phyloP scores from a whole-genome alignment of 2,113 vertebrate species.

The Aythya baeri region DNA sequence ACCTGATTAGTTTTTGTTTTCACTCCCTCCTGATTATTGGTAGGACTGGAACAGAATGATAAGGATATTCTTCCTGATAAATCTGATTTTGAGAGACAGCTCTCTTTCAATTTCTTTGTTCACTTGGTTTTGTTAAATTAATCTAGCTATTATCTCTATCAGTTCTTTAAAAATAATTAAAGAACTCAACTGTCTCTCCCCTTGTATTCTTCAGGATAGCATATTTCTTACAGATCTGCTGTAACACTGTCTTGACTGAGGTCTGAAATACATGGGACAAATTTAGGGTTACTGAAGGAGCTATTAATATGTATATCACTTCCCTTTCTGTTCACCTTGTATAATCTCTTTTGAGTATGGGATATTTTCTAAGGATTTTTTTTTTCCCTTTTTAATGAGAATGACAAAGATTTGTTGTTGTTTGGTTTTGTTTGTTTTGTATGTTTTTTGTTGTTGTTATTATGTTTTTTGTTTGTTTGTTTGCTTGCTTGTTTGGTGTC shows the following conservation, averaged over 20 bases:
- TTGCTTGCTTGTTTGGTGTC: not conserved
- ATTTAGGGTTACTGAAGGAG: not conserved
- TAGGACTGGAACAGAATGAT: slow-evolving; percentile 68
- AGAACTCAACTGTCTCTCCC: not conserved
- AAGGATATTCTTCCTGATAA: slow-evolving; percentile 60
- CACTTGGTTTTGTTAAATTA: slow-evolving; percentile 32
- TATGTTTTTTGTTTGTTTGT: not conserved
- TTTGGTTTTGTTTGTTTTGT: not conserved
- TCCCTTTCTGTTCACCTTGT: not conserved
- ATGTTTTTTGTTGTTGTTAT: not conserved
- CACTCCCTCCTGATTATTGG: slow-evolving; percentile 65
- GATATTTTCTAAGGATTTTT: not conserved
- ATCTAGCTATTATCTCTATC: slow-evolving; percentile 17
- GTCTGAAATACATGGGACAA: not conserved
- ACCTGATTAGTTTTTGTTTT: slow-evolving; percentile 72
- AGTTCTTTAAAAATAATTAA: slow-evolving; percentile 15
- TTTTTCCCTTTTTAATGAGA: not conserved
- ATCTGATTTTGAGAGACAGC: slow-evolving; percentile 43
- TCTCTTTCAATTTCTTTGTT: slow-evolving; percentile 41
- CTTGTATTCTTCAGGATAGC: not conserved
- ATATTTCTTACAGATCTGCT: not conserved
- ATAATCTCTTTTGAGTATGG: not conserved
- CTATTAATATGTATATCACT: not conserved
- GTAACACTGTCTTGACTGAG: not conserved
- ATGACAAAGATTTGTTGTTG: not conserved